Evolutionary conservation across 1,140 invertebrate species (phyloP), one percentile per base, ranked within the genome.

Genomic region (Sesamia nonagrioides): DNA sequence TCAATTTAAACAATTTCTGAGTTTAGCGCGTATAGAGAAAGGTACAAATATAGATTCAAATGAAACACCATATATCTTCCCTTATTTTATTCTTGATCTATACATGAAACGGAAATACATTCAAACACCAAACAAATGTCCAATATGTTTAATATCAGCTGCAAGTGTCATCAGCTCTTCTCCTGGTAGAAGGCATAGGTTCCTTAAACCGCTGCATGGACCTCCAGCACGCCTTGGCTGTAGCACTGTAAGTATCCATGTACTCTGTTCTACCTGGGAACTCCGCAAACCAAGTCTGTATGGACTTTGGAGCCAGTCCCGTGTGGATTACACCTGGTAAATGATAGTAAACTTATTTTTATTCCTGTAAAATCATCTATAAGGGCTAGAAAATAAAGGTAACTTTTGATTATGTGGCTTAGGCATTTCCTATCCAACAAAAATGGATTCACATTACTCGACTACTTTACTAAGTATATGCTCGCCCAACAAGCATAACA

Each of bases 221-320:
- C 71, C 95, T 94, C 88, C 96, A 95, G 69, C 96, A 95, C 3
- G 94, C 95, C 58, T 96, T 88, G 1, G 95, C 96, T 5, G 95
- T 90, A 15, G 96, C 95, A 48, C 95, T 96, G 60, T 96, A 95
- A 0, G 94, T 95, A 77, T 96, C 96, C 90, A 95, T 95, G 66
- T 96, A 97, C 78, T 96, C 96, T 0, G 96, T 95, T 13, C 94
- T 87, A 6, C 96, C 96, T 0, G 95, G 95, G 75, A 92, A 95
- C 8, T 94, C 94, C 4, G 90, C 89, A 68, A 95, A 95, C 95
- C 95, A 96, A 5, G 89, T 87, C n/a, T 91, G 87, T 17, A 95
- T 87, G 7, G 88, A 88, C 71, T 93, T 88, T 18, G 96, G 94
- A 3, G 83, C 75, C 0, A 93, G 89, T 0, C 91, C 91, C 2